Percentiles rank a stretch among this genome's conserved stretches.
Conservation (phyloP, 2,888 invertebrate genomes). For the Phengaris alcon region DNA sequence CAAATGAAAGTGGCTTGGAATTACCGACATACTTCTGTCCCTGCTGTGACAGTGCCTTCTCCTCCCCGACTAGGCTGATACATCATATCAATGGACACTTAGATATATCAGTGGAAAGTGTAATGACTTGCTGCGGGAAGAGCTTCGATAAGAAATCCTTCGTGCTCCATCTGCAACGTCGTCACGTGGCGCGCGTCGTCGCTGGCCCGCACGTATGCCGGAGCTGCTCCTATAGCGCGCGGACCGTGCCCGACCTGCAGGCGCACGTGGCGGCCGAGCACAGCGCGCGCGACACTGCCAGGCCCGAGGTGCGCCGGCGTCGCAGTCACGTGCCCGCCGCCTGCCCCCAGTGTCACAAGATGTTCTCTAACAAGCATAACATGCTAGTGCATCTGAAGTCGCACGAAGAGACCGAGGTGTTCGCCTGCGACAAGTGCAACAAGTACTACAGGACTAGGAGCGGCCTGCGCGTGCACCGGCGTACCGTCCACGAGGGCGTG, state of each 20-base stretch:
- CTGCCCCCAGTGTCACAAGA: conserved; percentile 72
- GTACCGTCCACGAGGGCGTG: conserved; percentile 62
- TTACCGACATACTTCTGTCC: conserved; percentile 51
- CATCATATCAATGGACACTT: conserved; percentile 57
- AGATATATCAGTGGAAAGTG: conserved; percentile 45
- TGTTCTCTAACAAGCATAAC: conserved; percentile 72
- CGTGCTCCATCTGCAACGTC: conserved; percentile 50
- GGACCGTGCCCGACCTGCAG: conserved; percentile 35
- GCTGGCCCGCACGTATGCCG: conserved; percentile 44
- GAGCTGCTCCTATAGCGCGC: conserved; percentile 48
- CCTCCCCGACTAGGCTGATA: conserved; percentile 53
- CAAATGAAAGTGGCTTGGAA: conserved; percentile 6
- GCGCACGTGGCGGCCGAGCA: conserved; percentile 35
- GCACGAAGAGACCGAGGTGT: conserved; percentile 46
- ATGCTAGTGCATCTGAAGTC: conserved; percentile 67
- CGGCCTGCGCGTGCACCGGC: conserved; percentile 65
- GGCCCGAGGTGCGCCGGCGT: conserved; percentile 38
- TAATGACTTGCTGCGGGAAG: conserved; percentile 51
- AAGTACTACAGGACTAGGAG: conserved; percentile 66
- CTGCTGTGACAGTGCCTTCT: conserved; percentile 55
- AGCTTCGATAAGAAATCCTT: conserved; percentile 48
- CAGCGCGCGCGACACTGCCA: conserved; percentile 36
- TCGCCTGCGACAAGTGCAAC: conserved; percentile 65
- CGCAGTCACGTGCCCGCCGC: conserved; percentile 62
- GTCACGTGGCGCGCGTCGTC: conserved; percentile 43